Percentiles rank a stretch among this genome's conserved stretches.
These are phyloP conservation scores for Drosophila orosa DNA, from an alignment of 1,140 invertebrate species.

Conservation along the genomic window DNA sequence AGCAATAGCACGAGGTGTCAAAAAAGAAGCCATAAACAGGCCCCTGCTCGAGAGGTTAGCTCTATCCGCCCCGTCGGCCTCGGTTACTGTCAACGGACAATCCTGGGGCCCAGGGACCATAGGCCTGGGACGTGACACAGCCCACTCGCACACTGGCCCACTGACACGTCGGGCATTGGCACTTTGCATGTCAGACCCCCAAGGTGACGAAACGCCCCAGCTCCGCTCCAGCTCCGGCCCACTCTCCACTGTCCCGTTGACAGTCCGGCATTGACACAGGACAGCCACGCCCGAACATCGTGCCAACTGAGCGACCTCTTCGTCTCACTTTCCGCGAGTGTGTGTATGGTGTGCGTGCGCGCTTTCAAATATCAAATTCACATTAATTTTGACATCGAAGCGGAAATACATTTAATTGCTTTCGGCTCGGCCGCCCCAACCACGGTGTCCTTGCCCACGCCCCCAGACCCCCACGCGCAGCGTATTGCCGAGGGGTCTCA, in stretches of 20 bases:
- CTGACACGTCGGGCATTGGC: conserved; percentile 20
- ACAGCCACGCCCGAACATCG: conserved; percentile 40
- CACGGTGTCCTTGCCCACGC: conserved; percentile 2
- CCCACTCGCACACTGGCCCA: conserved; percentile 4
- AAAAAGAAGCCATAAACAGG: conserved; percentile 37
- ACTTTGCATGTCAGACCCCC: conserved; percentile 58
- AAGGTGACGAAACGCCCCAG: conserved; percentile 56
- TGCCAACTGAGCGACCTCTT: conserved; percentile 7
- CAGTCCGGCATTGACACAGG: conserved; percentile 53
- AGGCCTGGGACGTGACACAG: conserved; percentile 11
- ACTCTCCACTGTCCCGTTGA: conserved; percentile 23
- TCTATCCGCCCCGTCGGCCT: conserved; percentile 13
- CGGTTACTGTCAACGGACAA: conserved; percentile 53
- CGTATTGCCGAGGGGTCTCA: conserved; percentile 16
- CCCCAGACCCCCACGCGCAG: background rate
- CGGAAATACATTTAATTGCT: conserved; percentile 81
- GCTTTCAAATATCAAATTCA: conserved; percentile 76
- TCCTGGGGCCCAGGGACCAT: conserved; percentile 9
- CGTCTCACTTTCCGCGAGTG: conserved; percentile 16
- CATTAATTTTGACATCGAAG: conserved; percentile 80
- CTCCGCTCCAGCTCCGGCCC: background rate
- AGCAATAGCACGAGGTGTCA: conserved; percentile 49
- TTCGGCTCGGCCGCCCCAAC: conserved; percentile 40
- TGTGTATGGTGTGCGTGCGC: conserved; percentile 38
- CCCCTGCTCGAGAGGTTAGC: conserved; percentile 2